Evolutionary conservation across 2,113 vertebrate genomes (phyloP).

Genomic region (Etia nguti): DNA sequence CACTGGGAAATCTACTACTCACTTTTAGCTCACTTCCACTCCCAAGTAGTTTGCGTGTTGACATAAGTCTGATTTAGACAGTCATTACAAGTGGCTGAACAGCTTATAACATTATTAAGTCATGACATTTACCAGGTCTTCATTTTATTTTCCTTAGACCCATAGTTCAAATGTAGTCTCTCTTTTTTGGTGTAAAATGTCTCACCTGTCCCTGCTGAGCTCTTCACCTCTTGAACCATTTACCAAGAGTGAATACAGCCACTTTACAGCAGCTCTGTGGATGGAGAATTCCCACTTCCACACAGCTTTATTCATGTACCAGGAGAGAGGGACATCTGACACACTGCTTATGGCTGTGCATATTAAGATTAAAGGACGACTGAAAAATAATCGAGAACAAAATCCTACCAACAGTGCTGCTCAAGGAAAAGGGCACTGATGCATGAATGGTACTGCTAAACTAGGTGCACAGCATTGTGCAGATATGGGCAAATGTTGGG

Average conservation of each 20-base stretch:
- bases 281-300: neutral
- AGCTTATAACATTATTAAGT: neutral
- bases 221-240: neutral
- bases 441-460: conserved; percentile 28
- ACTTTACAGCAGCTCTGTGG: neutral
- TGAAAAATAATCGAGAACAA: conserved; percentile 37
- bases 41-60: neutral
- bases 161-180: neutral
- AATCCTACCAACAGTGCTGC: conserved; percentile 30
- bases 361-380: conserved; percentile 21
- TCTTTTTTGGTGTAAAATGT: neutral
- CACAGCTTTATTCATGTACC: conserved; percentile 1
- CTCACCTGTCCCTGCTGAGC: neutral
- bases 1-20: neutral
- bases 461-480: neutral
- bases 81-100: neutral
- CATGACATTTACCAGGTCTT: neutral
- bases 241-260: neutral
- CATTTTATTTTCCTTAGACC: neutral
- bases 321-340: conserved; percentile 3
- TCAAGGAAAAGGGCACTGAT: conserved; percentile 21
- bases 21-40: neutral
- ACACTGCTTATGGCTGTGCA: conserved; percentile 29
- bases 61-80: neutral
- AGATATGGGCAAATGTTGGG: conserved; percentile 8